These are phyloP conservation scores for Trachops cirrhosus DNA, from an alignment of 2,797 vertebrate genomes.

Conservation along the genomic window DNA sequence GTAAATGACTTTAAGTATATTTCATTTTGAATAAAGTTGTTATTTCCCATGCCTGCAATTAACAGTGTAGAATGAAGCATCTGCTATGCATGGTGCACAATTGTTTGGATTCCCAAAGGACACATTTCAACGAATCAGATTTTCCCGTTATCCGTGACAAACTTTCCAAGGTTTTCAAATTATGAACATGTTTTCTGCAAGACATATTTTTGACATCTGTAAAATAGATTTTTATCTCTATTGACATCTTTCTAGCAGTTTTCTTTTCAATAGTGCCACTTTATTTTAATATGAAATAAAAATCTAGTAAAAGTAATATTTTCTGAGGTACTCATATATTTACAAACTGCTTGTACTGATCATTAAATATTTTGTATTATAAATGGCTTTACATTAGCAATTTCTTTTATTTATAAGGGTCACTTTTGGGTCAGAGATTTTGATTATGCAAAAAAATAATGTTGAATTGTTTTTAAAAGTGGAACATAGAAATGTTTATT, in stretches of 20 bases:
- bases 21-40: slow-evolving; percentile 30
- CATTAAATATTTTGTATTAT: background rate
- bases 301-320: background rate
- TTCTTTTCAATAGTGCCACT: slow-evolving; percentile 1
- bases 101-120: slow-evolving; percentile 20
- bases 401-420: background rate
- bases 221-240: slow-evolving; percentile 45
- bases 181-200: slow-evolving; percentile 33
- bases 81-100: slow-evolving; percentile 19
- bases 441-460: background rate
- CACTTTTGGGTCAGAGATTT: background rate
- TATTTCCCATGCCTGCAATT: background rate
- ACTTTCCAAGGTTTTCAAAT: slow-evolving; percentile 49
- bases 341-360: background rate
- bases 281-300: slow-evolving; percentile 43
- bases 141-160: slow-evolving; percentile 23
- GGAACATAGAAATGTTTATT: background rate
- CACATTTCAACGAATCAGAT: slow-evolving; percentile 37
- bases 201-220: slow-evolving; percentile 50
- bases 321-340: slow-evolving; percentile 18
- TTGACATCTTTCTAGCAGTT: slow-evolving; percentile 20
- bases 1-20: slow-evolving; percentile 45
- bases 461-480: background rate
- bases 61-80: slow-evolving; percentile 40
- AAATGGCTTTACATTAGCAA: background rate